Evolutionary conservation across 2,888 invertebrate species (phyloP).

Genomic region (Agrochola lychnidis): DNA sequence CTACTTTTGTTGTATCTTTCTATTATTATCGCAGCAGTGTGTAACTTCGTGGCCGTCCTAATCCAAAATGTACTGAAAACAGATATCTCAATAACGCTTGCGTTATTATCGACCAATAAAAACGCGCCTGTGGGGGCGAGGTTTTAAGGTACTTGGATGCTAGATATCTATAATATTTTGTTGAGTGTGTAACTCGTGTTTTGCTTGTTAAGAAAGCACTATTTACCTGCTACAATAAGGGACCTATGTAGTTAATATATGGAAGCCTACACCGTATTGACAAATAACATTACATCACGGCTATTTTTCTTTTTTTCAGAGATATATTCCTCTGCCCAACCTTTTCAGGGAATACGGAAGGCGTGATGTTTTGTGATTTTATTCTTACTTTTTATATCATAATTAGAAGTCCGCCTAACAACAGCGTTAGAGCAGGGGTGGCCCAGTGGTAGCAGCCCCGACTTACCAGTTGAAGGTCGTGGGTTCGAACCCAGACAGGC

Average conservation of each 20-base stretch:
- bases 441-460: neutral
- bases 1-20: no score
- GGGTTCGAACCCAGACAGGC: neutral
- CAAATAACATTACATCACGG: neutral
- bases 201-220: no score
- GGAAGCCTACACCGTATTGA: no score
- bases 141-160: neutral
- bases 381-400: neutral
- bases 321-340: neutral
- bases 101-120: no score
- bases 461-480: neutral
- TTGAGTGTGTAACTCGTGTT: neutral
- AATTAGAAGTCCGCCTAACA: neutral
- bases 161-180: neutral
- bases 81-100: no score
- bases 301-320: neutral
- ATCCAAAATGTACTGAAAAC: no score
- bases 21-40: no score
- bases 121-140: no score
- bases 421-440: neutral
- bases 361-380: neutral
- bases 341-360: neutral
- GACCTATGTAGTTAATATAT: neutral
- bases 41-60: no score
- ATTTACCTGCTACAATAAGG: neutral